phyloP scores from a whole-genome alignment of 2,888 invertebrate genomes.

The Tipula lateralis region DNA sequence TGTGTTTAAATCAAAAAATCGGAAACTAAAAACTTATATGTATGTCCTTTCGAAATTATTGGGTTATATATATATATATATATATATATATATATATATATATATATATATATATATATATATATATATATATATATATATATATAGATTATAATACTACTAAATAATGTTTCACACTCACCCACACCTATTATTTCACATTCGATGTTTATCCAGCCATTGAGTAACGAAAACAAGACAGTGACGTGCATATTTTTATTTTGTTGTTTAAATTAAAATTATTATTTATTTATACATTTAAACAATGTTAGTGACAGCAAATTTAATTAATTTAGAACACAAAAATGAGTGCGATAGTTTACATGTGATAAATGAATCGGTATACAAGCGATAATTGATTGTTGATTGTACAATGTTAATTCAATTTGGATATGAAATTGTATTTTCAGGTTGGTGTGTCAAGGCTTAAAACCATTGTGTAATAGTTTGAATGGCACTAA shows the following conservation, averaged over 20 bases:
- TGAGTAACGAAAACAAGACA: background rate
- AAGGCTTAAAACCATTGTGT: no score
- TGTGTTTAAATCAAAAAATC: background rate
- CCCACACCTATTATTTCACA: no score
- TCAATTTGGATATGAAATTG: background rate
- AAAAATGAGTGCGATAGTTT: background rate
- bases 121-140: background rate
- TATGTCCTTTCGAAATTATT: background rate
- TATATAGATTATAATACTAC: background rate
- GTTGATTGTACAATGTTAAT: background rate
- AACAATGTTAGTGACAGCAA: background rate
- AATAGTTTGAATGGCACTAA: no score
- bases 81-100: no score
- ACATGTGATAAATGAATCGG: background rate
- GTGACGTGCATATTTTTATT: conserved; percentile 13
- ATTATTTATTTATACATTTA: background rate
- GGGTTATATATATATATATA: background rate
- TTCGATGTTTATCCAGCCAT: background rate
- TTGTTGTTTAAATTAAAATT: background rate
- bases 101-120: background rate
- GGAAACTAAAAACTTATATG: background rate
- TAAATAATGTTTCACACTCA: no score
- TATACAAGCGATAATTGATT: background rate
- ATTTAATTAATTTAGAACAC: background rate
- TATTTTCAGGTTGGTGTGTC: background rate